phyloP scores from a whole-genome alignment of 2,113 vertebrate genomes.

The Chamaea fasciata region DNA sequence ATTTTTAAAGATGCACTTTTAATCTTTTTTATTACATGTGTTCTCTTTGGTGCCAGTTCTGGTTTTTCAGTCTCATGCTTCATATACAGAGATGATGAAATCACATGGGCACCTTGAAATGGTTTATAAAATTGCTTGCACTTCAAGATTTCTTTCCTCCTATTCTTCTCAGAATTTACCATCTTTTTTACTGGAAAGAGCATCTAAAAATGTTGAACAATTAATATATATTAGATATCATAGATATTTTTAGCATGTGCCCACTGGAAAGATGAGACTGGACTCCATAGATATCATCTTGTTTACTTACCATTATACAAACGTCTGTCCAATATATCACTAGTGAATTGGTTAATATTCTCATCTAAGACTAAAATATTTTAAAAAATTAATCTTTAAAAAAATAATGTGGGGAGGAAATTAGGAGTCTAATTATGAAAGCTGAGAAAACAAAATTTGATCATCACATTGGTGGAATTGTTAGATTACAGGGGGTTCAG shows the following conservation, averaged over 20 bases:
- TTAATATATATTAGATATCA: neutral
- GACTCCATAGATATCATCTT: neutral
- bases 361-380: neutral
- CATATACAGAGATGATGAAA: neutral
- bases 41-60: neutral
- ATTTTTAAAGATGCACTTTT: neutral
- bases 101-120: neutral
- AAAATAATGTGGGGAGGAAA: rapidly evolving
- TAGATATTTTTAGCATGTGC: neutral
- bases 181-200: conserved; percentile 47
- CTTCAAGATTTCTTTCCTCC: neutral
- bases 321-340: neutral
- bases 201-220: conserved; percentile 57
- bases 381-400: neutral
- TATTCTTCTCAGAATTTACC: neutral
- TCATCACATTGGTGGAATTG: neutral
- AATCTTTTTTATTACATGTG: neutral
- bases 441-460: neutral
- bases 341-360: neutral
- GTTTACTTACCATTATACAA: neutral
- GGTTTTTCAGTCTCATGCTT: neutral
- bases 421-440: neutral
- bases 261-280: neutral
- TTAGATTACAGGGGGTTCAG: neutral
- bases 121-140: neutral